These are phyloP conservation scores for Drosophila melanocephala DNA, from an alignment of 2,888 invertebrate genomes.

Conservation along the genomic window DNA sequence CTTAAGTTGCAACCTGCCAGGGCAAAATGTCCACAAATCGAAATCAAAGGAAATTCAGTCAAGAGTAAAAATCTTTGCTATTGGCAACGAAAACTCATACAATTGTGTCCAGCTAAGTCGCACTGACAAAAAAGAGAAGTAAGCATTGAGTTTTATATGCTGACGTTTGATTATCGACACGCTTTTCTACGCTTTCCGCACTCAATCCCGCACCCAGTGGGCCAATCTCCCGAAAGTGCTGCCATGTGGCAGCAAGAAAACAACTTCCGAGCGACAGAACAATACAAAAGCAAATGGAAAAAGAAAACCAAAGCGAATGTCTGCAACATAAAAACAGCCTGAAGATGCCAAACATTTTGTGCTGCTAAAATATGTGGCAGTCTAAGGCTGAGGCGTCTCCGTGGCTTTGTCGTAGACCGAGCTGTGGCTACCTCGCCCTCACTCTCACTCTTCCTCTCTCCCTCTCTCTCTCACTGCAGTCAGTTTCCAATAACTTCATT, in stretches of 20 bases:
- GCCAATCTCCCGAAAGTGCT: conserved; percentile 33
- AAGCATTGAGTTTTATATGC: conserved; percentile 74
- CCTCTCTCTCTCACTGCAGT: conserved; percentile 60
- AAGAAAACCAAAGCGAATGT: conserved; percentile 39
- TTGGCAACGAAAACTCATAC: conserved; percentile 5
- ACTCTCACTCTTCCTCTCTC: no score
- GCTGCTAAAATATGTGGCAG: conserved; percentile 51
- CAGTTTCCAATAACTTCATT: conserved; percentile 79
- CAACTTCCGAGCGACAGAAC: conserved; percentile 34
- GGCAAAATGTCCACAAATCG: conserved; percentile 35
- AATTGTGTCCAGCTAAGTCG: conserved; percentile 41
- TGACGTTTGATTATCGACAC: conserved; percentile 80
- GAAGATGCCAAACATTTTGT: conserved; percentile 77
- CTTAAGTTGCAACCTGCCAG: conserved; percentile 26
- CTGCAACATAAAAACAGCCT: conserved; percentile 57
- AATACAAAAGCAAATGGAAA: conserved; percentile 13
- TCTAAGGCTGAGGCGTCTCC: conserved; percentile 1
- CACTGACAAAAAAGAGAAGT: conserved; percentile 45
- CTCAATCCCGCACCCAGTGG: conserved; percentile 18
- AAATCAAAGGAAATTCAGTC: conserved; percentile 25
- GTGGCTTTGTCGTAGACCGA: conserved; percentile 19
- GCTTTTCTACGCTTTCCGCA: conserved; percentile 54
- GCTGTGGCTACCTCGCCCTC: conserved; percentile 14
- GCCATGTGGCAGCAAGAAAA: conserved; percentile 39
- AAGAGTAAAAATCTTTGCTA: conserved; percentile 38